Evolutionary conservation across 1,140 invertebrate genomes (phyloP), one percentile per base, ranked within the genome.

Genomic region (Drosophila truncata): DNA sequence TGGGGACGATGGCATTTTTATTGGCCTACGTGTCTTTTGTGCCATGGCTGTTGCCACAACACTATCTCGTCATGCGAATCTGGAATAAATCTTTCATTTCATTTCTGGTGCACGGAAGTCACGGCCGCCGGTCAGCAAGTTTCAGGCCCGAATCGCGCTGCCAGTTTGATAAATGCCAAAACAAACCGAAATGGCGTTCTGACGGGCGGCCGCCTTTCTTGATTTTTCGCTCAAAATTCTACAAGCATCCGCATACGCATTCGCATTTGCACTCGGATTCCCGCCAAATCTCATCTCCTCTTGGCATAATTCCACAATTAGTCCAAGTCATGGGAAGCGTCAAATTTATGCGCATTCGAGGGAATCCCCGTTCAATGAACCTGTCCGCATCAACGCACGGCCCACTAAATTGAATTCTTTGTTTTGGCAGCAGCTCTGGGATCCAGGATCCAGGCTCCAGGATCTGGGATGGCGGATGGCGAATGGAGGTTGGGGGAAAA

Each of bases 31-130:
- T 88, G 84, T 90, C 85, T 67, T 55, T 73, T 74, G 73, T 80
- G 64, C 39, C 23, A 37, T 46, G 37, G 39, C 41, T 44, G 10
- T 55, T 54, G 71, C 76, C 64, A 74, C 63, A 69, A 75, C 44
- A 46, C 78, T 85, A 90, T 90, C 85, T 79, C 78, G 63, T 85
- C 85, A 90, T 79, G 85, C 66, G 74, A 90, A 90, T 90, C 85
- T 82, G 52, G 65, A 85, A 90, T 90, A 90, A 90, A 90, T 90
- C 85, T 90, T 72, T 65, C 75, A 90, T 76, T 84, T 58, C 74
- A 73, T 73, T 72, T 82, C 81, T 82, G 70, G 67, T 79, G 54
- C 82, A 79, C 85, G 85, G 81, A 90, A 90, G 82, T 90, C 81
- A 90, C 85, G 75, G 67, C 58, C 62, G 66, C 47, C 60, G 74